Base-by-base conservation (phyloP, 2,797 vertebrate genomes). In the Tapirus indicus region DNA sequence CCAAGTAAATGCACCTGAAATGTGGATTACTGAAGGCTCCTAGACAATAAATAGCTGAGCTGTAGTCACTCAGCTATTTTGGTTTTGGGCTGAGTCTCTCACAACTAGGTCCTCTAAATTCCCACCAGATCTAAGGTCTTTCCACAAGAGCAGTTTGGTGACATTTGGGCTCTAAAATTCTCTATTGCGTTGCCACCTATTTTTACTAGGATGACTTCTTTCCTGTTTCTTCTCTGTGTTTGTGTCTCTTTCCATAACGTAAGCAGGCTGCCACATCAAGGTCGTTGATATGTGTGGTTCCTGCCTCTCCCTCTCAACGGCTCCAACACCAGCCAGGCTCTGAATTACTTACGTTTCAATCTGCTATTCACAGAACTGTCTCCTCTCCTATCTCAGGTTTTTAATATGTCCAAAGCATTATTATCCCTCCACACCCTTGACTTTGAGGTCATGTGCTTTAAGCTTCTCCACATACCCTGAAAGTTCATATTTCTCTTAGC, bases 381-480 rank as follows among this genome's bases (percentile, higher is more conserved):
- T 94, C 49, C 27, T 66, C 52, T 94, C 32, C n/a, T 78, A 47
- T 52, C 35, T 74, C 35, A 89, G 25, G 23, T 94, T 88, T 94
- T 78, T 14, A 95, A 80, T 62, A 56, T 71, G 8, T 78, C 49
- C 23, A 68, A 96, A 92, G 17, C 7, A 83, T 84, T 27, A 68
- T 77, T 58, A 66, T 11, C 47, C 32, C 80, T 83, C 11, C 25
- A 77, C 14, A 83, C 12, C 2, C 54, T 38, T 91, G 60, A 88
- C 41, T 95, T 82, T 91, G 58, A 87, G 49, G 9, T 84, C 32
- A 60, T 60, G 7, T 79, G 27, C 41, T 96, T 96, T 83, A 54
- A 64, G 93, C 32, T 74, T 92, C 35, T 74, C 23, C 17, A 62
- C 47, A 83, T 87, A 38, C 2, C 54, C 10, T 41, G 13, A 68